Evolutionary conservation across 2,797 vertebrate genomes (phyloP).

Genomic region (Rallus crepitans): DNA sequence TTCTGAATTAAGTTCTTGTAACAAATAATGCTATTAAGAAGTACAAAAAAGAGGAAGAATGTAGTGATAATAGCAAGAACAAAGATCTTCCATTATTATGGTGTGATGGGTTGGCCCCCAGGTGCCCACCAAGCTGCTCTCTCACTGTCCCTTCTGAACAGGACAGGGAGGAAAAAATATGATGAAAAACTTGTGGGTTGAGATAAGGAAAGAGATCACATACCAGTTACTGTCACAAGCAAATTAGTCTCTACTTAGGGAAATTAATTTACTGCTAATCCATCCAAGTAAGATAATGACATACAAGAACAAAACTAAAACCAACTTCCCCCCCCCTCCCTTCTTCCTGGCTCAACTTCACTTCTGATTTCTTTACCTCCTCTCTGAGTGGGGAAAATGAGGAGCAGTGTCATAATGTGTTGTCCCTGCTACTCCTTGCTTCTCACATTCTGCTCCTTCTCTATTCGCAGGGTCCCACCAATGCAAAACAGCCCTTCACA

Average conservation of each 20-base stretch:
- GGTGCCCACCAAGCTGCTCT: accelerated
- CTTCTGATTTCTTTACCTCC: not conserved
- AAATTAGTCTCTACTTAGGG: not conserved
- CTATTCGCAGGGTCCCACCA: accelerated
- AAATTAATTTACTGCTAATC: not conserved
- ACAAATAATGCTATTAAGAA: not conserved
- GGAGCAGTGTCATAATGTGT: not conserved
- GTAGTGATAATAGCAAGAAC: not conserved
- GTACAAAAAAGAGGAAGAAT: not conserved
- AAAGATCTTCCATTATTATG: not conserved
- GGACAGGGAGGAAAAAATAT: not conserved
- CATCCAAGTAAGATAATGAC: not conserved
- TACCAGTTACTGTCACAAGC: not conserved
- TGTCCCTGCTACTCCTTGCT: not conserved
- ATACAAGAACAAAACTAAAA: not conserved
- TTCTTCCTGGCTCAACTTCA: not conserved
- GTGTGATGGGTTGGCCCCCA: not conserved
- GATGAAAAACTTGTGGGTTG: not conserved
- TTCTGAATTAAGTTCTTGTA: not conserved
- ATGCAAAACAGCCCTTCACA: not conserved
- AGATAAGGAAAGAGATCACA: not conserved
- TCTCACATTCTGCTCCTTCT: not conserved
- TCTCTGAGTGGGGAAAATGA: not conserved
- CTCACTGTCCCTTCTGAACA: not conserved
- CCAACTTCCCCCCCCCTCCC: accelerated